Base-by-base conservation (phyloP, 2,888 invertebrate genomes). In the Xestia c-nigrum region DNA sequence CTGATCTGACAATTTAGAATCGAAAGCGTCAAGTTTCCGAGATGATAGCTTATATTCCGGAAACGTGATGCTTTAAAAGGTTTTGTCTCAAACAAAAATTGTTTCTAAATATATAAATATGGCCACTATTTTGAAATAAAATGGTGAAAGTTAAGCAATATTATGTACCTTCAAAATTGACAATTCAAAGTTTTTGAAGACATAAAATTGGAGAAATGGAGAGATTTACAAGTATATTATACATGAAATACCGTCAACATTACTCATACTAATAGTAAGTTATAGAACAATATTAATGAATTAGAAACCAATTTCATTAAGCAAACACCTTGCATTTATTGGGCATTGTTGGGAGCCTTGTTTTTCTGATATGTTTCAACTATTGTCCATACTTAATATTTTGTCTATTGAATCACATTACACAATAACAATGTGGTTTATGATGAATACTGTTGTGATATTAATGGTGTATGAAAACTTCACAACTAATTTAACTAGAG, bases 301-400 rank as follows among this genome's bases (percentile, higher is more conserved):
- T 64, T 70, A 69, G n/a, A 84, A 72, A 72, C n/a, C 59, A 74
- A 77, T 71, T 78, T 74, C 14, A 80, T 83, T 85, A 81, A 85
- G 80, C 82, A 84, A 81, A 70, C 74, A 78, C 81, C 61, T 79
- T 78, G 78, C 10, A 40, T 67, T 76, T 67, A 81, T 31, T 70
- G 67, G 67, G 68, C 71, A 76, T 55, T 61, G 74, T 70, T 70
- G 77, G 71, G 78, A 83, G 70, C 75, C 80, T 84, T 74, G 74
- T 67, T 71, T 74, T 78, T 76, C 72, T 87, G 90, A 90, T 91
- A 90, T 91, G 90, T 89, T 86, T 73, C 50, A 83, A 82, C 85
- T 87, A 85, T 85, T 88, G 78, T 80, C 79, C 63, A 74, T 43
- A 76, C 43, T 66, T 78, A 47, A 46, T 46, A 68, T 71, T 75